Evolutionary conservation across 2,113 vertebrate species (phyloP).

Genomic region (Sprattus sprattus): DNA sequence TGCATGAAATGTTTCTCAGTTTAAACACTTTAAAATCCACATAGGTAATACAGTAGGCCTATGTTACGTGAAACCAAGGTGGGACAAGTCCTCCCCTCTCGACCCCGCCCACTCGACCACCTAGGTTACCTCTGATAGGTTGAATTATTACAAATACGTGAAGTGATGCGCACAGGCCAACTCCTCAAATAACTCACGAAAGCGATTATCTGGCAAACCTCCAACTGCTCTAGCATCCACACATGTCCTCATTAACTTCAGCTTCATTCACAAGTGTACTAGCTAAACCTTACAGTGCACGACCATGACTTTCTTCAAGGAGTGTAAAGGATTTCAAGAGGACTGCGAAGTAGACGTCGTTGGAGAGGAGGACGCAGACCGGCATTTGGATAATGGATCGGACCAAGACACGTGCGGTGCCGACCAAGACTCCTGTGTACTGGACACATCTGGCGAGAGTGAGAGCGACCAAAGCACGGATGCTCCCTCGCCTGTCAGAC

Average conservation of each 20-base stretch:
- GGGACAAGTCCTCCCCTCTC: neutral
- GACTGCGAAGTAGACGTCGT: conserved; percentile 70
- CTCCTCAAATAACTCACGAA: neutral
- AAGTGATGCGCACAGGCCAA: neutral
- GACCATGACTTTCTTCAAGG: conserved; percentile 70
- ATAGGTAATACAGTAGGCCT: neutral
- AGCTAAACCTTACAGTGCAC: neutral
- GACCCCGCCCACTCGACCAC: neutral
- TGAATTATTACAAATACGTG: neutral
- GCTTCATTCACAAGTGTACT: neutral
- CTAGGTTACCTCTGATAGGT: neutral
- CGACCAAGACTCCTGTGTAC: conserved; percentile 55
- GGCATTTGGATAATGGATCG: neutral
- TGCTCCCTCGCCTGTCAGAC: conserved; percentile 38
- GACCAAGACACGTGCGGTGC: conserved; percentile 40
- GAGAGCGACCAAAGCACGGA: conserved; percentile 63
- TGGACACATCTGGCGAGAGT: conserved; percentile 14
- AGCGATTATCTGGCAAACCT: neutral
- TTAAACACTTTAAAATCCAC: neutral
- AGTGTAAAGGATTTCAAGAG: conserved; percentile 53
- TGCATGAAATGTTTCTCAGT: neutral
- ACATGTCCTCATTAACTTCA: neutral
- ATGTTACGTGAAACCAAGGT: neutral
- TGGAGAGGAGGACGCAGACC: conserved; percentile 60
- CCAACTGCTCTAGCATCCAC: neutral